A percentile compares a stretch with the other conserved stretches of the same genome.
Evolutionary conservation across 2,888 invertebrate genomes (phyloP).

Genomic region (Agelastica alni): DNA sequence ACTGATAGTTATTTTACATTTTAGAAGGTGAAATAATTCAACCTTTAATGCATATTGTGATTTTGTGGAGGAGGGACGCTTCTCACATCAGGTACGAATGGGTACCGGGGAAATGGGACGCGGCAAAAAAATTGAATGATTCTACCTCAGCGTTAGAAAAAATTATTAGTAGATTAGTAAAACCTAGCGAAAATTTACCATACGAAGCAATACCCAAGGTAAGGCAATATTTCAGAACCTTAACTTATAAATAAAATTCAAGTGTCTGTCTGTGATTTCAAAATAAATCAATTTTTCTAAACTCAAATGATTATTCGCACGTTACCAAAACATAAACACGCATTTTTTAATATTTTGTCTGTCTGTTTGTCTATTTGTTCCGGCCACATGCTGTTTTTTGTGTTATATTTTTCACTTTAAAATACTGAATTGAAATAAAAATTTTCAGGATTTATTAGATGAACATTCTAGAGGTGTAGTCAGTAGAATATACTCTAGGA

Average conservation of each 20-base stretch:
- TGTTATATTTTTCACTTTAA: too few species aligned
- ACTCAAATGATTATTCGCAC: too few species aligned
- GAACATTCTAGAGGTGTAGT: slow-evolving; percentile 77
- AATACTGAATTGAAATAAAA: too few species aligned
- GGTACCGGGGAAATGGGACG: slow-evolving; percentile 74
- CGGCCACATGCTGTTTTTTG: too few species aligned
- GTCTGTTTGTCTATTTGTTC: too few species aligned
- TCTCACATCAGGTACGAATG: slow-evolving; percentile 91
- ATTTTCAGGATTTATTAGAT: slow-evolving; percentile 73
- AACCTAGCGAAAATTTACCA: slow-evolving; percentile 73
- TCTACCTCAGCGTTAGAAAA: slow-evolving; percentile 74
- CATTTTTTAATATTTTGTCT: too few species aligned
- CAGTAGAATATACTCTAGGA: slow-evolving; percentile 68
- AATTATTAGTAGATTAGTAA: slow-evolving; percentile 71
- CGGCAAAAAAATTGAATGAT: slow-evolving; percentile 65
- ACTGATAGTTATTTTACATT: slow-evolving; percentile 39
- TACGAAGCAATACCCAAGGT: slow-evolving; percentile 82
- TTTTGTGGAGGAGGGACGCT: slow-evolving; percentile 87
- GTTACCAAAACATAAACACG: too few species aligned
- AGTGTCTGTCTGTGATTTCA: too few species aligned
- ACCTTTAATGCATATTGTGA: slow-evolving; percentile 77
- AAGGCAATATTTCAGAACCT: too few species aligned
- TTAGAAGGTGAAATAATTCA: slow-evolving; percentile 66
- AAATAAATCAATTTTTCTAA: too few species aligned
- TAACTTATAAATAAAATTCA: too few species aligned